Percentiles rank a stretch among this genome's conserved stretches.
Evolutionary conservation across 2,113 vertebrate species (phyloP).

Genomic region (Pontoporia blainvillei): DNA sequence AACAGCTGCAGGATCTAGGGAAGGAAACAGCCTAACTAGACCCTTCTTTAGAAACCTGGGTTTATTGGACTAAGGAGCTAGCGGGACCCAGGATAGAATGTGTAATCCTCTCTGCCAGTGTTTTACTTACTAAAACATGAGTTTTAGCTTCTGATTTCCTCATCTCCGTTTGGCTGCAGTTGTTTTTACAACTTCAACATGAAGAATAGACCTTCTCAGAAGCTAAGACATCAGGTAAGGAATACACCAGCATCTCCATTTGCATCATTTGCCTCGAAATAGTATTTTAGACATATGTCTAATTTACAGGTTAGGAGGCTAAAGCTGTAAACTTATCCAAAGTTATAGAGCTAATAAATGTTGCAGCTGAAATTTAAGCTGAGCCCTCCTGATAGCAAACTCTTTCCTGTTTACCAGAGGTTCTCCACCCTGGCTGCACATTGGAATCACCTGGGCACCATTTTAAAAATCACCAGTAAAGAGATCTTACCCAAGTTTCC

Average conservation of each 20-base stretch:
- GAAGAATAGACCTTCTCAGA: background rate
- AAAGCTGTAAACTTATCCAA: background rate
- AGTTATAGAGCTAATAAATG: background rate
- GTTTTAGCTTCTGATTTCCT: background rate
- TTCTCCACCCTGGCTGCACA: background rate
- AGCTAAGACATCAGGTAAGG: background rate
- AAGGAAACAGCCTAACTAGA: background rate
- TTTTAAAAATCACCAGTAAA: background rate
- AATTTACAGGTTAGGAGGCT: background rate
- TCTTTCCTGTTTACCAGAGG: background rate
- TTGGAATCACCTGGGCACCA: background rate
- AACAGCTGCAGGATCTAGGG: background rate
- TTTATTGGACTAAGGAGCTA: background rate
- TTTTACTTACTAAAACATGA: background rate
- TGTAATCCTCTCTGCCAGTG: background rate
- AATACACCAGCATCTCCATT: accelerated
- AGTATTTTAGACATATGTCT: background rate
- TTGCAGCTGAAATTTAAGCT: background rate
- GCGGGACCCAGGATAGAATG: background rate
- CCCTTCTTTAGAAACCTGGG: background rate
- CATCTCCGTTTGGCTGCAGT: background rate
- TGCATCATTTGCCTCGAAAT: background rate
- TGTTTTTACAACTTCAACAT: background rate
- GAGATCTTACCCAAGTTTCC: background rate
- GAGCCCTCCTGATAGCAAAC: accelerated